Evolutionary conservation across 2,113 vertebrate genomes (phyloP).

Genomic region (Cinclus cinclus): DNA sequence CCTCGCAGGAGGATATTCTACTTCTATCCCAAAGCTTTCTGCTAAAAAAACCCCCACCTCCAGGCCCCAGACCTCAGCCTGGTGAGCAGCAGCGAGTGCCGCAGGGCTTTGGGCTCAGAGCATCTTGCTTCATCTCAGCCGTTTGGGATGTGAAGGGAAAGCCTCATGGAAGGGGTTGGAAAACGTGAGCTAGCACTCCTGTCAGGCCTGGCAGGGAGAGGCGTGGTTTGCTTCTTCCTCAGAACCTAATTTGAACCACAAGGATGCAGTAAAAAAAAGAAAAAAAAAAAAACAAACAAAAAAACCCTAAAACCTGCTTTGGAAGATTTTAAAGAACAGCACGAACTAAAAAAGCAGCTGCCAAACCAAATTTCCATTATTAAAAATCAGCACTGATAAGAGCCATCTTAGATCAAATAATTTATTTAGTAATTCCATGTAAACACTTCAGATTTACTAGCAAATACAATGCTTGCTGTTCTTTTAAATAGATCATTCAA

Average conservation of each 20-base stretch:
- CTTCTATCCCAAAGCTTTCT: neutral
- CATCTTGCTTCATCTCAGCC: neutral
- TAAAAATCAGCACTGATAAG: conserved; percentile 68
- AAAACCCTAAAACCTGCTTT: neutral
- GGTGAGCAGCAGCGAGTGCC: neutral
- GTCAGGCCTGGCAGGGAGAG: neutral
- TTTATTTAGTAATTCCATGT: conserved; percentile 68
- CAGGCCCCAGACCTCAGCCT: neutral
- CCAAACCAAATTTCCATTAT: conserved; percentile 39
- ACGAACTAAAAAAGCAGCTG: conserved; percentile 11
- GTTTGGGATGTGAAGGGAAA: neutral
- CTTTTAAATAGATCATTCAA: conserved; percentile 68
- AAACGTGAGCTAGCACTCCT: neutral
- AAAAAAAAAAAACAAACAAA: neutral
- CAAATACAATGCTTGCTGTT: conserved; percentile 70
- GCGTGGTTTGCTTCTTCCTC: neutral
- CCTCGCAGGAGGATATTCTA: neutral
- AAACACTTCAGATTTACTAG: conserved; percentile 71
- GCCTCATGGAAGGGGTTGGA: neutral
- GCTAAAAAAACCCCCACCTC: neutral
- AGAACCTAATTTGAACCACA: neutral
- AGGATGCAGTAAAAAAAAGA: neutral
- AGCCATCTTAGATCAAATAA: conserved; percentile 71
- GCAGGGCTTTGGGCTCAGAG: neutral
- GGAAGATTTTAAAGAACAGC: conserved; percentile 51